phyloP scores from a whole-genome alignment of 2,797 vertebrate species.

The Ambastaia sidthimunki region DNA sequence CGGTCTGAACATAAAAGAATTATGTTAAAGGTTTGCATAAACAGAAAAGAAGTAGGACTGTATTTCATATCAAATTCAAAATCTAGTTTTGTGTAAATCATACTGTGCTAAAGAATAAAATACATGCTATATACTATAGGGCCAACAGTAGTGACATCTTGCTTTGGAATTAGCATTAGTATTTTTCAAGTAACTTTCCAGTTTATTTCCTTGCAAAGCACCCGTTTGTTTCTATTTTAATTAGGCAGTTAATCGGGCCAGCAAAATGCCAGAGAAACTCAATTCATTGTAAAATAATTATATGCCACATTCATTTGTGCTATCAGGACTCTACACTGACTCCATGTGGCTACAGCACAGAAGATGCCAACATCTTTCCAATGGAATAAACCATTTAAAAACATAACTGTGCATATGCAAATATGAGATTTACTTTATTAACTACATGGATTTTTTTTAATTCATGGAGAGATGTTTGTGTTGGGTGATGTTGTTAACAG shows the following conservation, averaged over 20 bases:
- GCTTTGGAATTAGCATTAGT: not conserved
- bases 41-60: no score
- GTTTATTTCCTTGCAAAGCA: slow-evolving; percentile 16
- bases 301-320: not conserved
- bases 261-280: slow-evolving; percentile 25
- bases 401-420: not conserved
- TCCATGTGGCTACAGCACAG: slow-evolving; percentile 51
- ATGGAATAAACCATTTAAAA: not conserved
- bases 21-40: not conserved
- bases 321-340: slow-evolving; percentile 57
- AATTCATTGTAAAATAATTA: slow-evolving; percentile 29
- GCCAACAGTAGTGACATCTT: no score
- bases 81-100: not conserved
- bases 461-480: not conserved
- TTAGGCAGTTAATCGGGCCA: slow-evolving; percentile 28
- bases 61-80: no score
- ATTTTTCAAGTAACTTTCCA: not conserved
- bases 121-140: not conserved
- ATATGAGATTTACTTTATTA: slow-evolving; percentile 3
- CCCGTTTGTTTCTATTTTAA: slow-evolving; percentile 18
- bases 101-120: not conserved
- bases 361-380: slow-evolving; percentile 12
- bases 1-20: not conserved
- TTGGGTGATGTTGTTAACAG: not conserved
- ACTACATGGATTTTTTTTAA: no score